phyloP scores from a whole-genome alignment of 2,797 vertebrate species.

The Jordanella pulchra region DNA sequence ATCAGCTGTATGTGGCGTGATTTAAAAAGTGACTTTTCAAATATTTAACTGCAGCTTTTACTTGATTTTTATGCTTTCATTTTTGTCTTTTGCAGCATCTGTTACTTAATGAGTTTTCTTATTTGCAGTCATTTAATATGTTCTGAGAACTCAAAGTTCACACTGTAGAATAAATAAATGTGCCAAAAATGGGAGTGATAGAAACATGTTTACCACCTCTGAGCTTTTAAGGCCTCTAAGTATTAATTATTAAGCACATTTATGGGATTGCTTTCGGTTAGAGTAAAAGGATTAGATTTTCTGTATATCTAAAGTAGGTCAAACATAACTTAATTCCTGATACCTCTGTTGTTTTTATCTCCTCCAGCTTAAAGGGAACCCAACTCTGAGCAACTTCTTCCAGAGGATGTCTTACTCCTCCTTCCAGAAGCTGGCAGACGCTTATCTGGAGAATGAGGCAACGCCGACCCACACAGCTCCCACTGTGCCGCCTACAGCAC shows the following conservation, averaged over 20 bases:
- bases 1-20: neutral
- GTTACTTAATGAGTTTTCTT: neutral
- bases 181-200: neutral
- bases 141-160: neutral
- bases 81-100: neutral
- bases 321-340: neutral
- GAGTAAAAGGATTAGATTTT: neutral
- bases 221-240: neutral
- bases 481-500: slow-evolving; percentile 46
- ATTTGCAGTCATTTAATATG: neutral
- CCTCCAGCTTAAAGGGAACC: slow-evolving; percentile 82
- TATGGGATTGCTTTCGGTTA: neutral
- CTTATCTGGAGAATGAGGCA: slow-evolving; percentile 69
- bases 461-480: slow-evolving; percentile 34
- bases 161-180: neutral
- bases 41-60: neutral
- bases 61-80: neutral
- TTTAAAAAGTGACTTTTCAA: neutral
- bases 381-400: slow-evolving; percentile 79
- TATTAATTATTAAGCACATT: neutral
- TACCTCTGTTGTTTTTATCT: slow-evolving; percentile 3
- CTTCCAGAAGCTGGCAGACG: slow-evolving; percentile 85
- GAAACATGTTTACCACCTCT: neutral
- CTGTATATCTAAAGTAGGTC: neutral
- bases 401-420: slow-evolving; percentile 83